Percentiles rank a stretch among this genome's conserved stretches.
Evolutionary conservation across 2,888 invertebrate genomes (phyloP).

Genomic region (Lasioglossum morio): DNA sequence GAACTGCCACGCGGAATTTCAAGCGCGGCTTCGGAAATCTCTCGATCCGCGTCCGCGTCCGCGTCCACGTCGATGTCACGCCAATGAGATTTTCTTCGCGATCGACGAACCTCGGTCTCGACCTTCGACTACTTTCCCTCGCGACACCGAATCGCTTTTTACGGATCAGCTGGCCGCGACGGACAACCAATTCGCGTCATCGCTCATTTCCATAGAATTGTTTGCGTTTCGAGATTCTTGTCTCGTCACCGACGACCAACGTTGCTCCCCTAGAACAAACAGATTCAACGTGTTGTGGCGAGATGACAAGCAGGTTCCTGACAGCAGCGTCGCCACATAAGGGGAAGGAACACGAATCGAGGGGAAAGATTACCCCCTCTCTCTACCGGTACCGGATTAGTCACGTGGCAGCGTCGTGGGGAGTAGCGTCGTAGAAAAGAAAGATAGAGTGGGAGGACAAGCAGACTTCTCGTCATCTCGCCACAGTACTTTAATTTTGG

Average conservation of each 20-base stretch:
- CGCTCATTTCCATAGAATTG: conserved; percentile 72
- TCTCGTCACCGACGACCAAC: conserved; percentile 31
- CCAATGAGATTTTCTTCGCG: not conserved
- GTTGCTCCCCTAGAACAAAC: conserved; percentile 47
- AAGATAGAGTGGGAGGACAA: too few relatives aligned
- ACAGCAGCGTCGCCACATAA: too few relatives aligned
- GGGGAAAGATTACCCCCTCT: too few relatives aligned
- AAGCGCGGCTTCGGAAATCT: conserved; percentile 59
- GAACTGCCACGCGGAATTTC: conserved; percentile 67
- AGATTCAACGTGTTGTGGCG: conserved; percentile 47
- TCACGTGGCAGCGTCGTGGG: too few relatives aligned
- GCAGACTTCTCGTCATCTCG: too few relatives aligned
- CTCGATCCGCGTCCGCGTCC: conserved; percentile 32
- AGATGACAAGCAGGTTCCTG: too few relatives aligned
- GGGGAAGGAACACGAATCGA: too few relatives aligned
- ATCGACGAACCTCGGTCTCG: not conserved
- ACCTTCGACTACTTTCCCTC: not conserved
- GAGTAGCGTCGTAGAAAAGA: too few relatives aligned
- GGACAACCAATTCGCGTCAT: conserved; percentile 27
- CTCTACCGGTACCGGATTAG: too few relatives aligned
- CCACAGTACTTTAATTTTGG: too few relatives aligned
- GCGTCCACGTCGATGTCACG: conserved; percentile 35
- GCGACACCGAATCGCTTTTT: not conserved
- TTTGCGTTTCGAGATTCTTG: conserved; percentile 29
- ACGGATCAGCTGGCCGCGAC: not conserved